These are phyloP conservation scores for Etheostoma spectabile DNA, from an alignment of 2,113 vertebrate species.

Conservation along the genomic window DNA sequence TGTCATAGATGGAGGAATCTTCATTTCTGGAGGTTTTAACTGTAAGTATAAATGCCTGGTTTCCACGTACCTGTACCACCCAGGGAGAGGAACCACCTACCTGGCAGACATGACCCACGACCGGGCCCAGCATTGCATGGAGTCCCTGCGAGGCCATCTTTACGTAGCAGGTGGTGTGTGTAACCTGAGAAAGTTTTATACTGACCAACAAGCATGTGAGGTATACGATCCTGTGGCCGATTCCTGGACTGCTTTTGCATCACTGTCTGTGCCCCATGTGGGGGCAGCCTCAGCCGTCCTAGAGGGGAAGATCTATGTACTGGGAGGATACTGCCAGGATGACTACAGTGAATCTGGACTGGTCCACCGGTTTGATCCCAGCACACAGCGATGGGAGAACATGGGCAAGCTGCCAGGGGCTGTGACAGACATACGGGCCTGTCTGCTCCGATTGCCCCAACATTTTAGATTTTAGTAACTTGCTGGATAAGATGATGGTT, in stretches of 20 bases:
- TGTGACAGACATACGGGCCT: conserved; percentile 79
- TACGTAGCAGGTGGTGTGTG: conserved; percentile 81
- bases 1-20: conserved; percentile 67
- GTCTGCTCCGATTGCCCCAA: conserved; percentile 74
- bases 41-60: conserved; percentile 77
- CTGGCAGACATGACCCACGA: conserved; percentile 78
- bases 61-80: conserved; percentile 80
- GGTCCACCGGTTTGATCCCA: conserved; percentile 79
- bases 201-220: conserved; percentile 80
- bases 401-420: conserved; percentile 80
- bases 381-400: conserved; percentile 75
- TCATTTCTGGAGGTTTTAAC: conserved; percentile 84
- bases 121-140: conserved; percentile 84
- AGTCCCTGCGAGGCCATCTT: conserved; percentile 69
- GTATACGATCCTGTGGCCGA: conserved; percentile 71
- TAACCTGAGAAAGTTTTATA: conserved; percentile 79
- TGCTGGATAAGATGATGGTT: not conserved
- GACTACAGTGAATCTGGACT: conserved; percentile 80
- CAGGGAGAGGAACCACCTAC: conserved; percentile 72
- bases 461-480: conserved; percentile 58
- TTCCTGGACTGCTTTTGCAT: conserved; percentile 68
- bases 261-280: conserved; percentile 78
- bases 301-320: conserved; percentile 81
- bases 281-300: conserved; percentile 79
- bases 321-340: conserved; percentile 84